Percentiles rank a stretch among this genome's conserved stretches.
Evolutionary conservation across 2,113 vertebrate genomes (phyloP).

Genomic region (Arizona elegans): DNA sequence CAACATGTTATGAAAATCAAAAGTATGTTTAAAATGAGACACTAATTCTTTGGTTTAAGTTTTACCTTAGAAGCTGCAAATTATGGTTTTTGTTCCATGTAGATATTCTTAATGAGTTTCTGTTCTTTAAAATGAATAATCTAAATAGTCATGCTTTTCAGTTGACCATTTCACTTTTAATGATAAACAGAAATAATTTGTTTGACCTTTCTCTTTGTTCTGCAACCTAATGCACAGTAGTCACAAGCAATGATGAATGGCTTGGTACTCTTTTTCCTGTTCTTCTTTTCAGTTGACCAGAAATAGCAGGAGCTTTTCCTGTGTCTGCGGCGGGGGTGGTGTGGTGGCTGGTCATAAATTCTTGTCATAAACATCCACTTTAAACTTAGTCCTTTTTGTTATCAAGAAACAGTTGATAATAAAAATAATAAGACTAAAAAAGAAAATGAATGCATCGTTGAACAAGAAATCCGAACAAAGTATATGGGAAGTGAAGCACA

Average conservation of each 20-base stretch:
- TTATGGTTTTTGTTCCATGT: not conserved
- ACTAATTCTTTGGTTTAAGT: conserved; percentile 1
- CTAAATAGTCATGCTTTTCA: not conserved
- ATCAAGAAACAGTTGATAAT: conserved; percentile 65
- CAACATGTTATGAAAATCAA: not conserved
- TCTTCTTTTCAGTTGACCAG: conserved; percentile 19
- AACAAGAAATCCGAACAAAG: conserved; percentile 47
- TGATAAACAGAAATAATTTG: conserved; percentile 1
- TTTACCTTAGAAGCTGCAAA: not conserved
- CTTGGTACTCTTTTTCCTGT: not conserved
- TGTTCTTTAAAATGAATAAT: not conserved
- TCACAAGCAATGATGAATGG: not conserved
- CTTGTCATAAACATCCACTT: conserved; percentile 58
- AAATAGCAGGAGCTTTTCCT: not conserved
- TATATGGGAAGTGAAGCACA: conserved; percentile 44
- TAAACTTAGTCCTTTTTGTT: conserved; percentile 59
- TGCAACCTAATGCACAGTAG: not conserved
- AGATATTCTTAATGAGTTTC: not conserved
- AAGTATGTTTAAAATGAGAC: not conserved
- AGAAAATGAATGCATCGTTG: conserved; percentile 8
- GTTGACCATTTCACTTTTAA: conserved; percentile 5
- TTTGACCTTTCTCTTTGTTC: conserved; percentile 5
- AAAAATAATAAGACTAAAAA: conserved; percentile 56
- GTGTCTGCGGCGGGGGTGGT: not conserved
- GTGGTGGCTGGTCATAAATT: not conserved